Evolutionary conservation across 2,113 vertebrate species (phyloP), one percentile per base, ranked within the genome.

Genomic region (Pterocles burchelli): DNA sequence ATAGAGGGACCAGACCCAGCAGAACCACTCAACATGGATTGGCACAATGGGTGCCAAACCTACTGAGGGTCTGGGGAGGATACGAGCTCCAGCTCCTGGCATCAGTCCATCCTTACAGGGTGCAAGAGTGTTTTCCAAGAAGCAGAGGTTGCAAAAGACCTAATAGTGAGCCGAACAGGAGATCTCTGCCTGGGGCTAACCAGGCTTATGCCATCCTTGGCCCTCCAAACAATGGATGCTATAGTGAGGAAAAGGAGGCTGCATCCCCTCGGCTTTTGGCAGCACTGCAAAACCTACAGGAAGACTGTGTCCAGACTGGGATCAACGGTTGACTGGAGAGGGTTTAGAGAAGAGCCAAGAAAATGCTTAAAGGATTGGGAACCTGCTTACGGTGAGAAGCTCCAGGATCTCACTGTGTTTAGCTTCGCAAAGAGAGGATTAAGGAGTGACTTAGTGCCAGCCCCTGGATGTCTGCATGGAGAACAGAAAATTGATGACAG

Each of bases 371-470:
- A 76, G 71, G 68, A 52, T 93, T 68, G 52, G 66, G 33, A 90
- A 83, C 3, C 46, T 70, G 62, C 67, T 93, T 28, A 15, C 6
- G 24, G 57, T 13, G 34, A 89, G 88, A 5, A 94, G 54, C 78
- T 48, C 62, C 11, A 28, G 62, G 67, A 58, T 49, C 84, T 28
- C 3, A 33, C 55, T 34, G 68, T 49, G 71, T 49, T 91, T 70
- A 73, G 78, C 36, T 65, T 76, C 76, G 85, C 88, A 92, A 85
- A 58, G 86, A 73, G 59, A 51, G 72, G 88, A 85, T 94, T 86
- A 93, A 51, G 63, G 76, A 48, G 57, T 10, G 63, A 36, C 62
- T 92, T 90, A 17, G 2, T 15, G 36, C 22, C 58, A 51, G 65
- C 12, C 22, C 43, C 11, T 63, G 59, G 31, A 49, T 9, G 45